Evolutionary conservation across 1,140 invertebrate species (phyloP).

Genomic region (Temnothorax nylanderi): DNA sequence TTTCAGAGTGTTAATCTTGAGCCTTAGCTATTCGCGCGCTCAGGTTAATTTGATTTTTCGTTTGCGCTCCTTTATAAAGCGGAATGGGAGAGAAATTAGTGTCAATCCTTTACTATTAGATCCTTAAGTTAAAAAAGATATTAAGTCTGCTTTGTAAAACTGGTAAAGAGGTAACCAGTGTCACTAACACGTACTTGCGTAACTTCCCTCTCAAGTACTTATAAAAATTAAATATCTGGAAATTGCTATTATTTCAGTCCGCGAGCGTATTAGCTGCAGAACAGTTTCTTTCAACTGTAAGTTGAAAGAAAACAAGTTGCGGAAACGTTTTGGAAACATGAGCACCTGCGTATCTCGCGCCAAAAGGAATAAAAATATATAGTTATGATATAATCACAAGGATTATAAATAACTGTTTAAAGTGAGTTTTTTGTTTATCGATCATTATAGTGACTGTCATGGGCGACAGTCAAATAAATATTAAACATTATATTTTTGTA

Average conservation of each 20-base stretch:
- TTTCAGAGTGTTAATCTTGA: neutral
- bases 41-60: slow-evolving; percentile 37
- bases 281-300: neutral
- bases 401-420: neutral
- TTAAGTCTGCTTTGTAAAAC: neutral
- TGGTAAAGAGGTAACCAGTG: neutral
- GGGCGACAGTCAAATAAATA: no score
- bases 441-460: no score
- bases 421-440: no score
- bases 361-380: neutral
- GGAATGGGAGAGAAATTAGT: neutral
- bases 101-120: neutral
- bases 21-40: neutral
- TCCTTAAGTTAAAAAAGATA: neutral
- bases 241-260: slow-evolving; percentile 20
- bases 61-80: neutral
- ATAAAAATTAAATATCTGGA: slow-evolving; percentile 18
- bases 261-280: neutral
- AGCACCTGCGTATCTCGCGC: neutral
- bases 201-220: neutral
- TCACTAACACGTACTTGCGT: neutral
- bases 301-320: slow-evolving; percentile 12
- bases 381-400: neutral
- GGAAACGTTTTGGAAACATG: neutral
- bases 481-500: no score